Percentiles rank a stretch among this genome's conserved stretches.
Conservation (phyloP, 2,888 invertebrate genomes). For the Calephelis perditalis region DNA sequence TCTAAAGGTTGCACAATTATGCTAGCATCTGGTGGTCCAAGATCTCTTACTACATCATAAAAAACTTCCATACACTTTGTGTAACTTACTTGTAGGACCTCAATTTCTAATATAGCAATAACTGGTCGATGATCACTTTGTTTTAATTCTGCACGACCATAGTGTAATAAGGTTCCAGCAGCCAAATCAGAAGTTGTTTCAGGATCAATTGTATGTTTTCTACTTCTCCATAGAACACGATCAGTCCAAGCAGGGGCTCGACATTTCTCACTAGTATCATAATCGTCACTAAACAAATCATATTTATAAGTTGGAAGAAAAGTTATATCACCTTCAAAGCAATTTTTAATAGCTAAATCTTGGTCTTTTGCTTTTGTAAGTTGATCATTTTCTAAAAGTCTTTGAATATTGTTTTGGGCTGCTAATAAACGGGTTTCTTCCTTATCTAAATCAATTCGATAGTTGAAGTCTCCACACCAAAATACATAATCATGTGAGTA, state of each 20-base stretch:
- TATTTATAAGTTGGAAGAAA: conserved; percentile 99
- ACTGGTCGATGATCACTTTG: conserved; percentile 99
- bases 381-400: conserved; percentile 92
- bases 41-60: conserved; percentile 88
- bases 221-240: conserved; percentile 94
- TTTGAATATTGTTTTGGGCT: conserved; percentile 83
- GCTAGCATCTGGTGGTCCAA: conserved; percentile 97
- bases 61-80: conserved; percentile 88
- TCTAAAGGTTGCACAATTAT: conserved; percentile 83
- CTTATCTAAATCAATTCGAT: conserved; percentile 96
- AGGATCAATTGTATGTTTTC: conserved; percentile 84
- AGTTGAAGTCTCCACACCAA: conserved; percentile 99
- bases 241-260: conserved; percentile 99
- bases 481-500: conserved; percentile 98
- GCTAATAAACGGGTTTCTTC: conserved; percentile 94
- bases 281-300: conserved; percentile 98
- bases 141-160: conserved; percentile 96
- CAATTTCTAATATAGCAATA: conserved; percentile 92
- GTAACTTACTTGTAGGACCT: conserved; percentile 88
- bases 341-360: conserved; percentile 93
- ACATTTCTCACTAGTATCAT: conserved; percentile 98
- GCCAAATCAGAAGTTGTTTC: conserved; percentile 82
- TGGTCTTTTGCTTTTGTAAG: conserved; percentile 88
- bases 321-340: conserved; percentile 92
- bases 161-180: conserved; percentile 89